Conservation (phyloP, 2,113 vertebrate species). For the Hyla sarda region DNA sequence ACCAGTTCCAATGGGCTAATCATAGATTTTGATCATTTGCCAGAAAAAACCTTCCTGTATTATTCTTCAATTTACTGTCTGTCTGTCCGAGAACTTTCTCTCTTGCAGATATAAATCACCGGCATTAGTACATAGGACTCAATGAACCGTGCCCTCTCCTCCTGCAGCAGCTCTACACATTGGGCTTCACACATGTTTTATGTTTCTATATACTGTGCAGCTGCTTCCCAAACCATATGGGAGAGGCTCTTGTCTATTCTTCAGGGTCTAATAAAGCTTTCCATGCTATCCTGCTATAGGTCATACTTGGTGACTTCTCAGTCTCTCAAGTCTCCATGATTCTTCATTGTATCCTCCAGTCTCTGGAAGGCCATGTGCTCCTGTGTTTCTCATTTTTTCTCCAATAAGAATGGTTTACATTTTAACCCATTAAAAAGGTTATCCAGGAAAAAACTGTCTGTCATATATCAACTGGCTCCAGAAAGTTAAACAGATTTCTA, state of each 20-base stretch:
- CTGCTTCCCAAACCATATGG: not conserved
- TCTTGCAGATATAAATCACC: conserved; percentile 36
- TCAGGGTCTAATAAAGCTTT: not conserved
- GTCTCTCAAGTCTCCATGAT: not conserved
- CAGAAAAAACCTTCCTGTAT: conserved; percentile 5
- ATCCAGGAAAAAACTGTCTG: no score
- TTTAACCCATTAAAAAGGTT: no score
- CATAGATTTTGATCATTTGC: conserved; percentile 28
- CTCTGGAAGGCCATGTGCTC: not conserved
- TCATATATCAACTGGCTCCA: no score
- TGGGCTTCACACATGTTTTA: conserved; percentile 9
- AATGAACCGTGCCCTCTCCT: conserved; percentile 28
- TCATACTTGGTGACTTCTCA: conserved; percentile 16
- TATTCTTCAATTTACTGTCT: conserved; percentile 37
- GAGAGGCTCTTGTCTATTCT: not conserved
- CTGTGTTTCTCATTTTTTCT: not conserved
- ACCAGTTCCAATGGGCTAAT: conserved; percentile 41
- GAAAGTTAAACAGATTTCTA: no score
- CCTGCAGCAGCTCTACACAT: conserved; percentile 6
- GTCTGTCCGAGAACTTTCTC: not conserved
- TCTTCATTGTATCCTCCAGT: not conserved
- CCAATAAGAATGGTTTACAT: not conserved
- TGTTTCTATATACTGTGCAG: conserved; percentile 2
- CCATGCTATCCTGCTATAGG: conserved; percentile 3
- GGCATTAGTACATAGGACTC: not conserved